phyloP scores from a whole-genome alignment of 1,140 invertebrate species.

The Listronotus bonariensis region DNA sequence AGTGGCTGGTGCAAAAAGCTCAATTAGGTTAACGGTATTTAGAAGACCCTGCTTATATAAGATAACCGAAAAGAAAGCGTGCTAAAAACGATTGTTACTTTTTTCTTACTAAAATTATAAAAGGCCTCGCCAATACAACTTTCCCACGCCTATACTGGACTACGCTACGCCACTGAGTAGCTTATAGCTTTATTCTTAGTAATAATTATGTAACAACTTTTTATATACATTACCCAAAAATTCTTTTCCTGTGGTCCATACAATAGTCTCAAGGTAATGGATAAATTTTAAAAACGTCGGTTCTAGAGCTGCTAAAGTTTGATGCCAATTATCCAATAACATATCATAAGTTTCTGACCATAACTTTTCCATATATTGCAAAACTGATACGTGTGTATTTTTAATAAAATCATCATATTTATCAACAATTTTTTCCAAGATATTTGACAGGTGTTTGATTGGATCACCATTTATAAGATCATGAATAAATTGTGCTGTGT shows the following conservation, averaged over 20 bases:
- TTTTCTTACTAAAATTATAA: no score
- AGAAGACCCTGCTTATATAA: no score
- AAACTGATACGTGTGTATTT: constrained; percentile 75
- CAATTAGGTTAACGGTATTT: no score
- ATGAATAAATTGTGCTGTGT: constrained; percentile 68
- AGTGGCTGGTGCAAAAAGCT: no score
- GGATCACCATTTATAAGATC: constrained; percentile 74
- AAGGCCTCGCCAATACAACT: no score
- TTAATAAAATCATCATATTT: constrained; percentile 80
- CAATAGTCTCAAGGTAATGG: constrained; percentile 73
- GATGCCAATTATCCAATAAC: constrained; percentile 70
- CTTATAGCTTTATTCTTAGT: background rate
- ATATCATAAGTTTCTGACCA: constrained; percentile 68
- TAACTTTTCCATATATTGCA: constrained; percentile 73
- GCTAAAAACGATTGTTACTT: no score
- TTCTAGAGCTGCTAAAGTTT: constrained; percentile 70
- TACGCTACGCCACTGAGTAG: background rate
- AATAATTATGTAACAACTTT: no score
- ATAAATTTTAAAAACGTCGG: constrained; percentile 75
- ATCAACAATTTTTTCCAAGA: constrained; percentile 69
- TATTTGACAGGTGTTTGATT: constrained; percentile 67
- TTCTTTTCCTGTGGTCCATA: constrained; percentile 73
- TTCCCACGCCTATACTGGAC: no score
- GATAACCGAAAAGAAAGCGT: no score
- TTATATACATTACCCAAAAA: constrained; percentile 60